These are phyloP conservation scores for Ophion ventricosus DNA, from an alignment of 2,888 invertebrate species.

Conservation along the genomic window DNA sequence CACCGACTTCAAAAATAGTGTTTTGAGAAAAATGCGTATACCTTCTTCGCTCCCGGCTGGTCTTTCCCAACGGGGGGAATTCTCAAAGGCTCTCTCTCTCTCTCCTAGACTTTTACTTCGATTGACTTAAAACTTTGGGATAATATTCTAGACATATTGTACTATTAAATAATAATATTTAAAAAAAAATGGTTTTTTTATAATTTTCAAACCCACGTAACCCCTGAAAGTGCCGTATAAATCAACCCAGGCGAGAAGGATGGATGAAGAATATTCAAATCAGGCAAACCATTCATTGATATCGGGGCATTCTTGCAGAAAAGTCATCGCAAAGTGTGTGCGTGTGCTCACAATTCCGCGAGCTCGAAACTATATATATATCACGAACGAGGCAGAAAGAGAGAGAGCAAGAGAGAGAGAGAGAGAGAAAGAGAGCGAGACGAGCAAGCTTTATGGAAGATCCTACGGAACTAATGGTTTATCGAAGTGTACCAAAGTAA, in stretches of 20 bases:
- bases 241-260: slow-evolving; percentile 53
- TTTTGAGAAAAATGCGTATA: too few relatives aligned
- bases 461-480: slow-evolving; percentile 14
- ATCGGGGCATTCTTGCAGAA: slow-evolving; percentile 55
- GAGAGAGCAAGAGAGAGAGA: not conserved
- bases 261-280: slow-evolving; percentile 63
- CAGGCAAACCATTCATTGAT: slow-evolving; percentile 63
- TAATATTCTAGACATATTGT: too few relatives aligned
- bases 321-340: slow-evolving; percentile 52
- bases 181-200: too few relatives aligned
- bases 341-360: slow-evolving; percentile 9
- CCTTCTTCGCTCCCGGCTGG: too few relatives aligned
- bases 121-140: too few relatives aligned
- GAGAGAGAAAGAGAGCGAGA: not conserved
- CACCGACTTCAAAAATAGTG: too few relatives aligned
- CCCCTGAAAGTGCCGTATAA: slow-evolving; percentile 60
- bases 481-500: slow-evolving; percentile 38
- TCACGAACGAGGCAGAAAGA: not conserved
- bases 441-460: slow-evolving; percentile 5
- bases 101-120: too few relatives aligned
- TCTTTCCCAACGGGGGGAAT: too few relatives aligned
- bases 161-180: too few relatives aligned
- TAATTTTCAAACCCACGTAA: too few relatives aligned
- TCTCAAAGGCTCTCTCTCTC: too few relatives aligned
- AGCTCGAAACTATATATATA: slow-evolving; percentile 27